Evolutionary conservation across 2,797 vertebrate genomes (phyloP), one percentile per base, ranked within the genome.

Genomic region (Columba guinea): DNA sequence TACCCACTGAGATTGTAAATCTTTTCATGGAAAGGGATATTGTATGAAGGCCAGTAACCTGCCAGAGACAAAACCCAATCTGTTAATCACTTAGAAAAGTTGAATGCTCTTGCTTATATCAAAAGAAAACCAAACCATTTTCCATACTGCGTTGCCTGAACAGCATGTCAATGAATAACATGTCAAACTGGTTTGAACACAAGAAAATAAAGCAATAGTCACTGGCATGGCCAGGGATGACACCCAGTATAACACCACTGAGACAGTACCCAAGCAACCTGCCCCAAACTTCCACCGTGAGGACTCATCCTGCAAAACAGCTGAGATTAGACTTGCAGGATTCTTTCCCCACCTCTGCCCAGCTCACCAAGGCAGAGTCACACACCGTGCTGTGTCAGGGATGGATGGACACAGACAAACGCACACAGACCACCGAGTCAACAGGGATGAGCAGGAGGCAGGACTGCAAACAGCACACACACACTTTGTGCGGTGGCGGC

Each of bases 1-100:
- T 99, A 99, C 24, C 99, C 99, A 60, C 99, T 99, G 96, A 98
- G 97, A 93, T 97, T 98, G 98, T 99, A 99, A 96, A 99, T 98
- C 52, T 98, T 98, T 63, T 97, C 84, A 74, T 99, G 98, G 96
- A 99, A 99, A 24, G 99, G 99, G 68, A 99, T 97, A 58, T 99
- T 99, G 94, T 99, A 99, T 37, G 99, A 99, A 15, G 99, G 98
- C 98, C 99, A 99, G n/a, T 99, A 99, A 90, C 99, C 99, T 99
- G 97, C 30, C 84, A 68, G 64, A 90, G 79, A 96, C 46, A 93
- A 85, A 92, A 22, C 23, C 13, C 46, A 49, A n/a, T 52, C 34
- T 49, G 32, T 93, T 71, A 65, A 58, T 82, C 48, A 37, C 44
- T 60, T 62, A 9, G 17, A 82, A 88, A 95, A 93, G n/a, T 56